Conservation (phyloP, 2,888 invertebrate genomes). For the Eretmocerus hayati region DNA sequence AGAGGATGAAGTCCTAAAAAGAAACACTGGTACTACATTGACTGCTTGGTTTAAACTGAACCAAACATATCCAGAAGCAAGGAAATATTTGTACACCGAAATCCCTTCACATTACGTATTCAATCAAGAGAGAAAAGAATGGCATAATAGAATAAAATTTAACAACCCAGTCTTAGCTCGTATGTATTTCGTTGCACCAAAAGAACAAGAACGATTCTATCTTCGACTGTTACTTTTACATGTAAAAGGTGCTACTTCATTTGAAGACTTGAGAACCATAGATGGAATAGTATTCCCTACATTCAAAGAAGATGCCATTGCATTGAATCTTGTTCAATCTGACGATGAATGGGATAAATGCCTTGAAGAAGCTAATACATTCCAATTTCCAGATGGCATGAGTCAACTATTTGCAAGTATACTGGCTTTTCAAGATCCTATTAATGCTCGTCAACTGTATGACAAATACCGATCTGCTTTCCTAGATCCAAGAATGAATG, state of each 20-base stretch:
- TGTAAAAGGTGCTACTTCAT: slow-evolving; percentile 1
- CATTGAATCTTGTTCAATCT: background rate
- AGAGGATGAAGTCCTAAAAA: slow-evolving; percentile 5
- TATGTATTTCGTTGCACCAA: slow-evolving; percentile 18
- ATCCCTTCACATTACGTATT: slow-evolving; percentile 1
- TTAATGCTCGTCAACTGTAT: no score
- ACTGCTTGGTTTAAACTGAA: slow-evolving; percentile 17
- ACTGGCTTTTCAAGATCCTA: no score
- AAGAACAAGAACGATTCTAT: background rate
- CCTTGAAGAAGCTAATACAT: no score
- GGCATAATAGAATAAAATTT: slow-evolving; percentile 8
- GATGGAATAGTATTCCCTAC: background rate
- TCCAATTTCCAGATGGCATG: no score
- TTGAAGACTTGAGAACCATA: background rate
- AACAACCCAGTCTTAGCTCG: slow-evolving; percentile 12
- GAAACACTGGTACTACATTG: slow-evolving; percentile 12
- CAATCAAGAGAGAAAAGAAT: slow-evolving; percentile 7
- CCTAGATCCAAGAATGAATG: no score
- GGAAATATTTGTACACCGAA: no score
- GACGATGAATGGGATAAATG: no score
- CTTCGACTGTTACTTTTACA: slow-evolving; percentile 1
- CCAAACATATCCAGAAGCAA: background rate
- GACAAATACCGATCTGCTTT: no score
- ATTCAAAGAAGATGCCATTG: slow-evolving; percentile 2
- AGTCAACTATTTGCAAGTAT: no score